phyloP scores from a whole-genome alignment of 2,888 invertebrate species.

The Chesias legatella region DNA sequence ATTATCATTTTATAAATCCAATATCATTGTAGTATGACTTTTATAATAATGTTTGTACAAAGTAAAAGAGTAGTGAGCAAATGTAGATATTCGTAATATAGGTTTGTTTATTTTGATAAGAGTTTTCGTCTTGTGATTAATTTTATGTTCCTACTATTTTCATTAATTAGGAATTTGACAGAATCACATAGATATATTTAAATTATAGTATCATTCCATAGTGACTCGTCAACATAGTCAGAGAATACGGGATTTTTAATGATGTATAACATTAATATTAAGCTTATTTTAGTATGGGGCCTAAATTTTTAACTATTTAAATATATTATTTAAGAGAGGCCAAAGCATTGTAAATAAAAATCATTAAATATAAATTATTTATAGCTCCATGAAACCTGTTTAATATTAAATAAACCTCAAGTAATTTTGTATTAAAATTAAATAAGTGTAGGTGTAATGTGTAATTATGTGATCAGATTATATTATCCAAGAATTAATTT shows the following conservation, averaged over 20 bases:
- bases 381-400: too few species aligned
- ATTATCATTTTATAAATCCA: background rate
- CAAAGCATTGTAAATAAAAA: conserved; percentile 38
- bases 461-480: too few species aligned
- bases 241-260: conserved; percentile 19
- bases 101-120: background rate
- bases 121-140: conserved; percentile 17
- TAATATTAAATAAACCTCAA: too few species aligned
- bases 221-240: conserved; percentile 23
- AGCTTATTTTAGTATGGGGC: conserved; percentile 18
- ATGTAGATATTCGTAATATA: too few species aligned
- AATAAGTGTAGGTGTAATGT: too few species aligned
- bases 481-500: too few species aligned
- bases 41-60: conserved; percentile 1
- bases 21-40: conserved; percentile 2
- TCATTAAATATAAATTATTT: conserved; percentile 6
- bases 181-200: conserved; percentile 18
- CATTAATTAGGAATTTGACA: conserved; percentile 1
- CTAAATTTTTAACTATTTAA: conserved; percentile 21
- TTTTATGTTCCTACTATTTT: conserved; percentile 28
- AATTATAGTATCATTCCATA: conserved; percentile 31
- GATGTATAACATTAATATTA: conserved; percentile 10
- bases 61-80: background rate
- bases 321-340: conserved; percentile 29
- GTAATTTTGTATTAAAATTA: too few species aligned